phyloP scores from a whole-genome alignment of 2,888 invertebrate genomes.

The Galeruca laticollis region DNA sequence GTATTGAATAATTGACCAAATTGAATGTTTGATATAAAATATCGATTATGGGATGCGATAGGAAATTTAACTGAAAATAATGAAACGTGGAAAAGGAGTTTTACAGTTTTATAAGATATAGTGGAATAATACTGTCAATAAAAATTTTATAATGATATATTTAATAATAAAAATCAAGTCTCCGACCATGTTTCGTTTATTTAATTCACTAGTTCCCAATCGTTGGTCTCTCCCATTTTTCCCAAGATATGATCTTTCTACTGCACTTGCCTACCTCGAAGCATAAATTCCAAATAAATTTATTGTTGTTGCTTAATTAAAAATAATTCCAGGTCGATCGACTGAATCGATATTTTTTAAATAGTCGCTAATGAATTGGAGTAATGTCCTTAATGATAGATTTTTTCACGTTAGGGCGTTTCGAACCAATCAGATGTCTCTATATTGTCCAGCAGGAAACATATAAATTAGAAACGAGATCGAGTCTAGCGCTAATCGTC shows the following conservation, averaged over 20 bases:
- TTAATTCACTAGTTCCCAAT: neutral
- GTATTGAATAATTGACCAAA: too few species aligned
- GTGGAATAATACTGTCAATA: too few species aligned
- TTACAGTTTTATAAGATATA: too few species aligned
- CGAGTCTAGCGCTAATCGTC: too few species aligned
- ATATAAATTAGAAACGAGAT: neutral
- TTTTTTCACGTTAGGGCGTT: slow-evolving; percentile 29
- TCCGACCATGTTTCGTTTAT: neutral
- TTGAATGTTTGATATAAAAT: too few species aligned
- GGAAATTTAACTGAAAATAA: too few species aligned
- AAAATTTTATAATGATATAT: too few species aligned
- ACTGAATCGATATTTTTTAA: slow-evolving; percentile 38
- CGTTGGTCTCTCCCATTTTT: slow-evolving; percentile 8
- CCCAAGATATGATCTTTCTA: slow-evolving; percentile 54
- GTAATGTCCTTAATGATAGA: slow-evolving; percentile 30
- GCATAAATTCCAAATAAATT: slow-evolving; percentile 57
- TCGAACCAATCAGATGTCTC: slow-evolving; percentile 29
- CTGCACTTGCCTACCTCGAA: slow-evolving; percentile 52
- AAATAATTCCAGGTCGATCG: slow-evolving; percentile 41
- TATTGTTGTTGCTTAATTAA: slow-evolving; percentile 52
- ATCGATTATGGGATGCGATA: too few species aligned
- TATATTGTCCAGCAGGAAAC: slow-evolving; percentile 11
- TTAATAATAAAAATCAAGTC: neutral
- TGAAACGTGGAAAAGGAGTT: too few species aligned
- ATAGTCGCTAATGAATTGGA: slow-evolving; percentile 45